These are phyloP conservation scores for Triplophysa rosa DNA, from an alignment of 2,113 vertebrate species.

Conservation along the genomic window DNA sequence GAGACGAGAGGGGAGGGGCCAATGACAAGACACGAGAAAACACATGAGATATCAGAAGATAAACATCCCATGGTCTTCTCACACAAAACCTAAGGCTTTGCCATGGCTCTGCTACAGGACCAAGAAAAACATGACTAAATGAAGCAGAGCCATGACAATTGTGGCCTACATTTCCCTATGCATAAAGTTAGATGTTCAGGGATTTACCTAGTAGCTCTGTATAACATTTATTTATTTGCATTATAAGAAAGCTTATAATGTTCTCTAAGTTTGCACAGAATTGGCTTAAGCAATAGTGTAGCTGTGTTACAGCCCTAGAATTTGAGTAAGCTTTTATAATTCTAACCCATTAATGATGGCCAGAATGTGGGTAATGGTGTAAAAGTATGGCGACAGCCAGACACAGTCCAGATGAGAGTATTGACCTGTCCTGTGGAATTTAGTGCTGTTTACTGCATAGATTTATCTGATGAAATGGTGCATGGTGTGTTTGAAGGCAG, in stretches of 20 bases:
- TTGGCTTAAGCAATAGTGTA: neutral
- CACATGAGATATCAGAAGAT: too few relatives aligned
- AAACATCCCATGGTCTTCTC: too few relatives aligned
- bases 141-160: too few relatives aligned
- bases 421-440: constrained; percentile 35
- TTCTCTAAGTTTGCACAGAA: constrained; percentile 8
- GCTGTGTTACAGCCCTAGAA: constrained; percentile 5
- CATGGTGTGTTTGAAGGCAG: constrained; percentile 19
- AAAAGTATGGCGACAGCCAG: constrained; percentile 10
- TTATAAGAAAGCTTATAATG: neutral
- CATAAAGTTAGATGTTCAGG: neutral
- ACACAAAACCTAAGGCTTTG: too few relatives aligned
- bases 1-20: too few relatives aligned
- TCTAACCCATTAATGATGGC: constrained; percentile 63
- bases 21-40: too few relatives aligned
- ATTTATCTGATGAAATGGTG: constrained; percentile 58
- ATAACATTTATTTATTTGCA: neutral
- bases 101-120: too few relatives aligned
- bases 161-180: neutral
- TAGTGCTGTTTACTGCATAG: constrained; percentile 49
- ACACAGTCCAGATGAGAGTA: constrained; percentile 39
- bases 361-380: constrained; percentile 57
- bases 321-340: constrained; percentile 51
- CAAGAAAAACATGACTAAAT: too few relatives aligned
- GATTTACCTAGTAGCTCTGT: neutral